A percentile compares a stretch with the other conserved stretches of the same genome.
phyloP scores from a whole-genome alignment of 2,113 vertebrate species.

The Neotoma lepida region DNA sequence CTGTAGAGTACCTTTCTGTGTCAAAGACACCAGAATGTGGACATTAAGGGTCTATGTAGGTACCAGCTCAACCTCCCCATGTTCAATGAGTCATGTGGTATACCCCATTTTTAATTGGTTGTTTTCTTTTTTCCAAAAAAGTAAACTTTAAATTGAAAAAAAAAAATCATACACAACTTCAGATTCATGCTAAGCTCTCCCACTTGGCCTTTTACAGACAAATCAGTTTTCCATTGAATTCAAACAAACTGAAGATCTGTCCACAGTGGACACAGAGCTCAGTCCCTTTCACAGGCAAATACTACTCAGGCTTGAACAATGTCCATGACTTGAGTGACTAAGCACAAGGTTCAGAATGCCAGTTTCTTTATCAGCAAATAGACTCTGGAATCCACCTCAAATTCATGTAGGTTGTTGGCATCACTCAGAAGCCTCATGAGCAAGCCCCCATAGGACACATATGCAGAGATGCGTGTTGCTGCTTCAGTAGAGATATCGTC shows the following conservation, averaged over 20 bases:
- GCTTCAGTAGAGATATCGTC: neutral
- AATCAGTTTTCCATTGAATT: constrained; percentile 7
- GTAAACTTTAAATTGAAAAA: constrained; percentile 68
- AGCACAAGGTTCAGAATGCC: neutral
- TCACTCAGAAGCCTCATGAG: constrained; percentile 98
- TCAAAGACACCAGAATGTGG: too few species aligned
- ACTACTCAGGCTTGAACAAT: neutral
- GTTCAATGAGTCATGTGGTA: too few species aligned
- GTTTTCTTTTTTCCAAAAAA: constrained; percentile 56
- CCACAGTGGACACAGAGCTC: neutral
- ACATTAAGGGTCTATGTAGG: too few species aligned
- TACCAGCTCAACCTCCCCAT: too few species aligned
- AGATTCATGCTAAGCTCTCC: constrained; percentile 7
- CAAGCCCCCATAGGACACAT: constrained; percentile 94
- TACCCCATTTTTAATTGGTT: too few species aligned
- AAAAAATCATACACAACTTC: constrained; percentile 46
- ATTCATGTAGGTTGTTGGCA: constrained; percentile 97
- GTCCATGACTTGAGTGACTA: neutral
- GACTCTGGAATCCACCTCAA: constrained; percentile 97
- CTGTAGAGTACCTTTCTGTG: too few species aligned
- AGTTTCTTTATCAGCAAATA: constrained; percentile 93
- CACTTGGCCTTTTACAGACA: neutral
- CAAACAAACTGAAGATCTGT: neutral
- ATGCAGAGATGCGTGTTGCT: neutral
- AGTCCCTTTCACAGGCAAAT: neutral